Evolutionary conservation across 2,888 invertebrate genomes (phyloP).

Genomic region (Cyrtodaria siliqua): DNA sequence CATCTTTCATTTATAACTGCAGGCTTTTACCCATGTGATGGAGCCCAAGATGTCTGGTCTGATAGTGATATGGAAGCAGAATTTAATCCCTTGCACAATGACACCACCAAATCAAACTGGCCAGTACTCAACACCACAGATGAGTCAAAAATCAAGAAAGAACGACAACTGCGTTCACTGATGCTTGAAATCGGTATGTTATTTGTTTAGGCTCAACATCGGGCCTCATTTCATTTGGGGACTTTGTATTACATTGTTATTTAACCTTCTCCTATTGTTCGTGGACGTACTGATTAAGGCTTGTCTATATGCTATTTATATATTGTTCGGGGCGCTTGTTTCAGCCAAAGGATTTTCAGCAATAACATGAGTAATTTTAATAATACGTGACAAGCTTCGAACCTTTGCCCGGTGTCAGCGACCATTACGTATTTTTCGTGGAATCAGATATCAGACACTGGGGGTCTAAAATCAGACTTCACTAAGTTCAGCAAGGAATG

Average conservation of each 20-base stretch:
- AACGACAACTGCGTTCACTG: neutral
- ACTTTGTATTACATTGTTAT: too few species aligned
- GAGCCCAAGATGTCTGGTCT: neutral
- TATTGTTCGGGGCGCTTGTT: too few species aligned
- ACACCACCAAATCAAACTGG: neutral
- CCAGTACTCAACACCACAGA: neutral
- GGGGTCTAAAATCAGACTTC: neutral
- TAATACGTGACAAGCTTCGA: too few species aligned
- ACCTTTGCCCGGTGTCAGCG: too few species aligned
- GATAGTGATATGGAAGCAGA: conserved; percentile 7
- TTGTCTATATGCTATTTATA: too few species aligned
- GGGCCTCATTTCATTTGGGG: neutral
- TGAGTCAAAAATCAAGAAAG: neutral
- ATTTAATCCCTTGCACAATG: too few species aligned
- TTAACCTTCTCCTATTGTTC: too few species aligned
- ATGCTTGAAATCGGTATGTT: conserved; percentile 5
- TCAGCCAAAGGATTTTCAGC: too few species aligned
- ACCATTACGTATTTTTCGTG: too few species aligned
- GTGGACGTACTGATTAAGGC: too few species aligned
- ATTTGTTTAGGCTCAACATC: neutral
- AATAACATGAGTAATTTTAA: too few species aligned
- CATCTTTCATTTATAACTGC: neutral
- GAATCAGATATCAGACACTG: too few species aligned
- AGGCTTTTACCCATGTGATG: neutral
- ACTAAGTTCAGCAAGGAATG: neutral